Evolutionary conservation across 2,113 vertebrate genomes (phyloP), one percentile per base, ranked within the genome.

Genomic region (Mola mola): DNA sequence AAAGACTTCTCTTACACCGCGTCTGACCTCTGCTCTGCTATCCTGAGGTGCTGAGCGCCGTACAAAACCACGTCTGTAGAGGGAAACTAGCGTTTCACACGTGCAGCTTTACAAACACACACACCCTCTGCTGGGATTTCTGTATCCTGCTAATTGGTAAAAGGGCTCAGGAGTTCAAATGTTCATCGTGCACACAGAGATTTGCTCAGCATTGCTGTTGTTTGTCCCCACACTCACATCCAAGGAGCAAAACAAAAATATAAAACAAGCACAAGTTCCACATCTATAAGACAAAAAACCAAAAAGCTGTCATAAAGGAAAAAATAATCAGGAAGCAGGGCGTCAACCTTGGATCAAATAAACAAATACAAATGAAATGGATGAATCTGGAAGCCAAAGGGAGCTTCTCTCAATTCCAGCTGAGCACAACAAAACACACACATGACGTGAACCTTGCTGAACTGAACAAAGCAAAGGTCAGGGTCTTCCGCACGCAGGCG

Each of bases 381-480:
- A 66, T 56, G 43, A 25, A 19, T 75, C 5, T 57, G 20, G 51
- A 44, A 41, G 25, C 37, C 55, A 65, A 75, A 59, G 36, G 19
- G 62, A 33, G 10, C 26, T 47, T 63, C 29, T 44, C 16, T 66
- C 58, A 76, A 60, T 66, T 85, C 46, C n/a, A n/a, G n/a, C n/a
- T n/a, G n/a, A n/a, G n/a, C n/a, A n/a, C n/a, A n/a, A n/a, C n/a
- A n/a, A 64, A 67, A 83, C 49, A 52, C 60, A 74, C 61, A 69
- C 20, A 55, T 40, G 36, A 66, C 65, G 33, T 19, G 84, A 75
- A 86, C 55, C 70, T 36, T 87, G 86, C 78, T 89, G 88, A 79
- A 56, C 71, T 22, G 64, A 36, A 63, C 55, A 62, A 86, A 76
- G 66, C 67, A 93, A 96, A 96, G 86, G 89, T 94, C 90, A 89